Evolutionary conservation across 2,888 invertebrate genomes (phyloP).

Genomic region (Drosophila melanocephala): DNA sequence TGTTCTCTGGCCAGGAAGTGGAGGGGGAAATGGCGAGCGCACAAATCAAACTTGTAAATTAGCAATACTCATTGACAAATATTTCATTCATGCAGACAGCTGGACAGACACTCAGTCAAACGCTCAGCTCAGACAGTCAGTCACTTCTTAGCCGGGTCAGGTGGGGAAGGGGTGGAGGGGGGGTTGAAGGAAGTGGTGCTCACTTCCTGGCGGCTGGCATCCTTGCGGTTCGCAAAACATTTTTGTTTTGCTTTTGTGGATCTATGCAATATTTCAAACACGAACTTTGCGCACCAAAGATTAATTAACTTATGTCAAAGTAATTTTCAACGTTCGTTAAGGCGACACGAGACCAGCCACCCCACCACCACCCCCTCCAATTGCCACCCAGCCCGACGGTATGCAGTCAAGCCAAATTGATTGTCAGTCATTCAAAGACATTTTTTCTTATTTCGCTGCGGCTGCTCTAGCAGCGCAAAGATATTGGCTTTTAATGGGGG

Average conservation of each 20-base stretch:
- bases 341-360: slow-evolving; percentile 68
- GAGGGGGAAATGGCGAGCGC: slow-evolving; percentile 40
- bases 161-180: background rate
- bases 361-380: background rate
- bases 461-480: slow-evolving; percentile 58
- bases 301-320: slow-evolving; percentile 85
- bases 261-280: slow-evolving; percentile 80
- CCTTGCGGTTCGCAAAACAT: slow-evolving; percentile 52
- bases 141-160: background rate
- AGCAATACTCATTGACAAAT: slow-evolving; percentile 82
- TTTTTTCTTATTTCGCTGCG: slow-evolving; percentile 79
- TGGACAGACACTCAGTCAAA: slow-evolving; percentile 18
- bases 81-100: slow-evolving; percentile 70
- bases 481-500: slow-evolving; percentile 81
- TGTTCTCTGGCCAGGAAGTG: slow-evolving; percentile 34
- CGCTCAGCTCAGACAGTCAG: slow-evolving; percentile 3
- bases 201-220: slow-evolving; percentile 49
- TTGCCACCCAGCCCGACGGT: background rate
- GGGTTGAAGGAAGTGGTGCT: slow-evolving; percentile 9
- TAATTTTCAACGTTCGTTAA: slow-evolving; percentile 84
- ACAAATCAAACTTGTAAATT: slow-evolving; percentile 83
- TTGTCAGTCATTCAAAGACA: slow-evolving; percentile 85
- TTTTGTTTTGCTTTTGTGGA: slow-evolving; percentile 41
- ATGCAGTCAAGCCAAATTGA: slow-evolving; percentile 80
- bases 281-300: slow-evolving; percentile 83